phyloP scores from a whole-genome alignment of 2,888 invertebrate genomes.

The Cetonia aurata region DNA sequence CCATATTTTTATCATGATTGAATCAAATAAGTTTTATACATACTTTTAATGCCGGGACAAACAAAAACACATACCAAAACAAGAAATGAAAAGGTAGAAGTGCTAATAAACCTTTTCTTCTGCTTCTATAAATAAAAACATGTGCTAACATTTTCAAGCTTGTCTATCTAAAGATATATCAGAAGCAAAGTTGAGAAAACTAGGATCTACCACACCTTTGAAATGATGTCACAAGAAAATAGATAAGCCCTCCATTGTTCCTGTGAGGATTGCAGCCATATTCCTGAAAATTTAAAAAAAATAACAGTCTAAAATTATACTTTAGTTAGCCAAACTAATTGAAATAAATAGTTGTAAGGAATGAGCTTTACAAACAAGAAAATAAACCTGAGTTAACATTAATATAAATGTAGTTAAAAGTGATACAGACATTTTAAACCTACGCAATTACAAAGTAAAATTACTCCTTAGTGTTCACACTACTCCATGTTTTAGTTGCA shows the following conservation, averaged over 20 bases:
- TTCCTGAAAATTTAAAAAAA: constrained; percentile 59
- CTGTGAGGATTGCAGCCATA: constrained; percentile 35
- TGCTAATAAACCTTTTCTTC: too few species aligned
- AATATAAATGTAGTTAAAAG: constrained; percentile 45
- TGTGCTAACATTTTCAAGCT: background rate
- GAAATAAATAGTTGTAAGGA: constrained; percentile 54
- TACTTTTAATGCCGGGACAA: too few species aligned
- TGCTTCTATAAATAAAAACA: background rate
- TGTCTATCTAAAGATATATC: constrained; percentile 30
- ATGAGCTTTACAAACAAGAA: constrained; percentile 53
- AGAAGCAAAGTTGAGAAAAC: constrained; percentile 53
- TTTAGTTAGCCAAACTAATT: constrained; percentile 24
- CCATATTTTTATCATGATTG: too few species aligned
- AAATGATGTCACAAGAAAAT: constrained; percentile 49
- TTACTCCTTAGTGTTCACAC: constrained; percentile 46
- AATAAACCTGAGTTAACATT: constrained; percentile 22
- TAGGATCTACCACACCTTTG: constrained; percentile 58
- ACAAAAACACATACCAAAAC: too few species aligned
- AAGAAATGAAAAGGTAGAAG: background rate
- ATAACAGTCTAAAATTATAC: constrained; percentile 35
- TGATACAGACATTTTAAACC: constrained; percentile 61
- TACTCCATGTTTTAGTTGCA: constrained; percentile 59
- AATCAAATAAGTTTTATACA: too few species aligned
- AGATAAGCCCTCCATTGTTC: constrained; percentile 53
- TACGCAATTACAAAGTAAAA: constrained; percentile 37